Percentiles rank a stretch among this genome's conserved stretches.
phyloP scores from a whole-genome alignment of 1,140 invertebrate genomes.

The Hesperophylax magnus region DNA sequence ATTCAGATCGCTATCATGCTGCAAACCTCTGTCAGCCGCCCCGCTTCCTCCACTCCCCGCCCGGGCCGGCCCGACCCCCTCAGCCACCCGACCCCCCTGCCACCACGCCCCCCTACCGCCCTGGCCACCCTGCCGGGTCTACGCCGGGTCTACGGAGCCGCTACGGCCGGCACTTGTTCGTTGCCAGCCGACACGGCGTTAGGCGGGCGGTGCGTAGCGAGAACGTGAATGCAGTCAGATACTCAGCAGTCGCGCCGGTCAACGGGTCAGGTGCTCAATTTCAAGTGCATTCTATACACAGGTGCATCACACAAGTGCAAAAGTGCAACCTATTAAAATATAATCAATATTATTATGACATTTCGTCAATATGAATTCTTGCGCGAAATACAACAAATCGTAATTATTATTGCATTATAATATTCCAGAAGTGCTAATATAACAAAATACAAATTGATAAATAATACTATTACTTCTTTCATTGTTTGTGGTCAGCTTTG shows the following conservation, averaged over 20 bases:
- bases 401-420: too few relatives aligned
- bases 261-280: not conserved
- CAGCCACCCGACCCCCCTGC: not conserved
- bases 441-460: too few relatives aligned
- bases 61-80: not conserved
- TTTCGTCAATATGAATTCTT: too few relatives aligned
- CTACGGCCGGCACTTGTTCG: conserved; percentile 30
- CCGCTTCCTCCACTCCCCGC: too few relatives aligned
- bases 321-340: not conserved
- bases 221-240: conserved; percentile 1
- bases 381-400: too few relatives aligned
- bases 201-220: conserved; percentile 20
- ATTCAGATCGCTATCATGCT: too few relatives aligned
- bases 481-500: not conserved
- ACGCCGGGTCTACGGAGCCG: conserved; percentile 8
- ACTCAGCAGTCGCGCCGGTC: not conserved
- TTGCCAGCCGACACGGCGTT: conserved; percentile 16
- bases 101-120: not conserved
- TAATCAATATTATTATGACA: too few relatives aligned
- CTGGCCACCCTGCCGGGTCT: conserved; percentile 1
- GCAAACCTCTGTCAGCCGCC: too few relatives aligned
- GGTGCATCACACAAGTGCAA: not conserved
- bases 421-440: too few relatives aligned
- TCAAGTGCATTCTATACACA: not conserved
- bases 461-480: not conserved